phyloP scores from a whole-genome alignment of 2,797 vertebrate species.

The Chaetodon trifasciatus region DNA sequence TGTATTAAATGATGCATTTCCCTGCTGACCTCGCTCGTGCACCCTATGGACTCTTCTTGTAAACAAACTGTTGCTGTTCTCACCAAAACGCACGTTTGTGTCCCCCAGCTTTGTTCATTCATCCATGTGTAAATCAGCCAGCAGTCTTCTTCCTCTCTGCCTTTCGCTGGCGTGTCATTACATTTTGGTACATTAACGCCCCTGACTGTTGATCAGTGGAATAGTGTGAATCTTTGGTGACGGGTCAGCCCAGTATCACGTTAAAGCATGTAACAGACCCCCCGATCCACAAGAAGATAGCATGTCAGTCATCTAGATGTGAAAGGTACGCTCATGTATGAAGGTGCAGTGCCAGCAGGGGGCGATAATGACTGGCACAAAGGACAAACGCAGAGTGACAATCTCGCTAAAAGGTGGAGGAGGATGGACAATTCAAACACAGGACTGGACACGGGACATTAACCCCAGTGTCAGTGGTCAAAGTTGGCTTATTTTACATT shows the following conservation, averaged over 20 bases:
- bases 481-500: too few relatives aligned
- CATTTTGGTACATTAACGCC: background rate
- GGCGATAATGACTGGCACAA: too few relatives aligned
- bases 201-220: background rate
- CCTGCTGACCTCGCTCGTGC: conserved; percentile 29
- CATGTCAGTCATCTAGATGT: too few relatives aligned
- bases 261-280: too few relatives aligned
- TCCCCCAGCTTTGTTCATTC: background rate
- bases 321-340: too few relatives aligned
- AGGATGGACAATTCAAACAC: too few relatives aligned
- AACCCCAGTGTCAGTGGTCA: too few relatives aligned
- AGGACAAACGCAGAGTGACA: too few relatives aligned
- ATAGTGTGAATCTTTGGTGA: background rate
- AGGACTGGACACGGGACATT: too few relatives aligned
- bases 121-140: background rate
- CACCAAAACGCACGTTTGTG: background rate
- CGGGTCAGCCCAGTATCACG: background rate
- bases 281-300: too few relatives aligned
- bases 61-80: conserved; percentile 29
- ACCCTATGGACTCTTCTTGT: conserved; percentile 25
- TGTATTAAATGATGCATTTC: conserved; percentile 46
- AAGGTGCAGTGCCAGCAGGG: too few relatives aligned
- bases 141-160: background rate
- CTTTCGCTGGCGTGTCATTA: background rate
- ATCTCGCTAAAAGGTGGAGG: too few relatives aligned